Conservation (phyloP, 1,140 invertebrate species). For the Megathymus violae region DNA sequence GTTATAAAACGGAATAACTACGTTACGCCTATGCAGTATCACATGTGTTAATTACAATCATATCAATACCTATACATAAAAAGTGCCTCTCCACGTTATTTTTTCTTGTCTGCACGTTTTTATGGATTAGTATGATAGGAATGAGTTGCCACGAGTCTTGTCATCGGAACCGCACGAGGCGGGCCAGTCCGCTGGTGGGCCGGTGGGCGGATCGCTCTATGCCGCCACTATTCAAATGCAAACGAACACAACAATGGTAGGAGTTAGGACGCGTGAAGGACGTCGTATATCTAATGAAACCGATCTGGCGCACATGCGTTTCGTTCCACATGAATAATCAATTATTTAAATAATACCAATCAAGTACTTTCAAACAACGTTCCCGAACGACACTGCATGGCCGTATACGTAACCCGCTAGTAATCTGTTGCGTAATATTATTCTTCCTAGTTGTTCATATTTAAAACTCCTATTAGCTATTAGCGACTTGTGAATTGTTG, state of each 20-base stretch:
- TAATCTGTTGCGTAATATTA: conserved; percentile 82
- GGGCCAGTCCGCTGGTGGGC: conserved; percentile 50
- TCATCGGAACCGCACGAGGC: conserved; percentile 56
- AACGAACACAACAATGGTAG: conserved; percentile 79
- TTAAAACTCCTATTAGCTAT: conserved; percentile 82
- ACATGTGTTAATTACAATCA: conserved; percentile 23
- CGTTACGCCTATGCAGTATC: conserved; percentile 52
- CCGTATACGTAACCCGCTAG: conserved; percentile 56
- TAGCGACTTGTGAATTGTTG: conserved; percentile 79
- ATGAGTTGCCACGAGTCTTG: conserved; percentile 48
- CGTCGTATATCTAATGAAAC: conserved; percentile 77
- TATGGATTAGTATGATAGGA: conserved; percentile 37
- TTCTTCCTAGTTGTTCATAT: conserved; percentile 83
- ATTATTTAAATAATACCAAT: conserved; percentile 78
- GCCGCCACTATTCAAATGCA: conserved; percentile 76
- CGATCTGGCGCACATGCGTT: conserved; percentile 76
- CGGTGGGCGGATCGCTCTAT: conserved; percentile 62
- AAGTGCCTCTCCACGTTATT: neutral
- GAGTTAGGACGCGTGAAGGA: conserved; percentile 82
- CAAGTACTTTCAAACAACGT: conserved; percentile 55
- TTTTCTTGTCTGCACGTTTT: conserved; percentile 38
- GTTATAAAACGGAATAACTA: conserved; percentile 55
- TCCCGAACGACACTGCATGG: conserved; percentile 59
- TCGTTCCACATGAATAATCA: conserved; percentile 80
- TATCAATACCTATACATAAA: neutral